Percentiles rank a stretch among this genome's conserved stretches.
phyloP scores from a whole-genome alignment of 1,140 invertebrate genomes.

The Ooceraea biroi region DNA sequence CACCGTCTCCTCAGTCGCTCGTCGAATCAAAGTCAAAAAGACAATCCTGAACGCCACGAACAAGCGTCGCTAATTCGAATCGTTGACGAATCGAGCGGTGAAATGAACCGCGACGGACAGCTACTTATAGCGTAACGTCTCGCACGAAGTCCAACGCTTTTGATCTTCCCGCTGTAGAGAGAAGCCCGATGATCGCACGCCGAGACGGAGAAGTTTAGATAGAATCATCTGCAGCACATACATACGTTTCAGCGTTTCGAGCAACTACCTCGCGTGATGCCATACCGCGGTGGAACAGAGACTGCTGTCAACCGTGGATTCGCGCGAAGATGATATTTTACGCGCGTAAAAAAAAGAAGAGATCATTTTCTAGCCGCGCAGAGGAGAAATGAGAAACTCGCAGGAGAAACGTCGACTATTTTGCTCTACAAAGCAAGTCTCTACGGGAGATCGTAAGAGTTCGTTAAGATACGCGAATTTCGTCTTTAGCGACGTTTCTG shows the following conservation, averaged over 20 bases:
- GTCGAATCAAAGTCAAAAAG: slow-evolving; percentile 43
- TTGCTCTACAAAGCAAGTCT: slow-evolving; percentile 1
- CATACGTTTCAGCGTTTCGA: slow-evolving; percentile 61
- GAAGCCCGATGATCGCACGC: slow-evolving; percentile 9
- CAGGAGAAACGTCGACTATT: background rate
- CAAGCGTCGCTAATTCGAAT: background rate
- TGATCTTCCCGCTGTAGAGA: background rate
- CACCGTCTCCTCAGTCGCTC: slow-evolving; percentile 12
- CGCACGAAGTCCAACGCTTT: background rate
- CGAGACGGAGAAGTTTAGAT: slow-evolving; percentile 27
- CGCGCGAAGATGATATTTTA: slow-evolving; percentile 31
- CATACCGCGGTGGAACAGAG: slow-evolving; percentile 59
- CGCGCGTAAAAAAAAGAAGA: background rate
- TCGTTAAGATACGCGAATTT: slow-evolving; percentile 40
- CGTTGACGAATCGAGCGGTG: slow-evolving; percentile 1
- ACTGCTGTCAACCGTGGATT: slow-evolving; percentile 30
- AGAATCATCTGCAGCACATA: slow-evolving; percentile 51
- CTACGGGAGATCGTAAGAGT: background rate
- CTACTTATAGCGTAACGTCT: slow-evolving; percentile 29
- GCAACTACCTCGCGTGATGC: slow-evolving; percentile 73
- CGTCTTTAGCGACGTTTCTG: slow-evolving; percentile 17
- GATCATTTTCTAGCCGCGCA: background rate
- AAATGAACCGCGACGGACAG: slow-evolving; percentile 21
- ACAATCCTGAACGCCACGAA: slow-evolving; percentile 46
- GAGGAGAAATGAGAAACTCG: background rate